Evolutionary conservation across 2,113 vertebrate genomes (phyloP), one percentile per base, ranked within the genome.

Genomic region (Heterocephalus glaber): DNA sequence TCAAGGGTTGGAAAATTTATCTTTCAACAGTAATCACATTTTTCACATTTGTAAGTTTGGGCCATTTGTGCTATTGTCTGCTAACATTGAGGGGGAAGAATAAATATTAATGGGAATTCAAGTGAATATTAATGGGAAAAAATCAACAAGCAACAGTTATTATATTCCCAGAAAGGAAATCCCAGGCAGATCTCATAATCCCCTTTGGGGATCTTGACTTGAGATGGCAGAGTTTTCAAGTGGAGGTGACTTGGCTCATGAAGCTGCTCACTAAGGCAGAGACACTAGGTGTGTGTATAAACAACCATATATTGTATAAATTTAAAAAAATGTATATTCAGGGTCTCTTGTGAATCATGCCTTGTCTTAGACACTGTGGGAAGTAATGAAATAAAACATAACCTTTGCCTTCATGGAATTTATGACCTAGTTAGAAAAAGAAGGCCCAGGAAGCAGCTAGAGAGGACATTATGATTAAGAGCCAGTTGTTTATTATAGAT

Each of bases 1-100:
- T 90, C 56, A 74, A 89, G 70, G 14, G 12, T 30, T 87, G 11
- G 76, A 84, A 82, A 77, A 68, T 60, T 52, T 56, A 3, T 60
- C 88, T 92, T 82, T 82, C 54, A 52, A 82, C 22, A 80, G 52
- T 52, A 30, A 76, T 16, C 41, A 77, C 79, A 56, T 90, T 95
- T 87, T 56, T 94, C 63, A 61, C 30, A 66, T 68, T 88, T 79
- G 9, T 88, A 19, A 77, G 41, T 95, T 92, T 84, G 56, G 79
- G 47, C n/a, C 1, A 20, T 10, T 76, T 13, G 33, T 85, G 44
- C 47, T 63, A 2, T 79, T 80, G 13, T 30, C 54, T 86, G 44
- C 20, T 84, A 92, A 49, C 10, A 85, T n/a, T 35, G 76, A 70
- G 13, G 20, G 66, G 54, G 3, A 47, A 56, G 68, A 82, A 30